These are phyloP conservation scores for Tinea trinotella DNA, from an alignment of 2,888 invertebrate genomes.

Conservation along the genomic window DNA sequence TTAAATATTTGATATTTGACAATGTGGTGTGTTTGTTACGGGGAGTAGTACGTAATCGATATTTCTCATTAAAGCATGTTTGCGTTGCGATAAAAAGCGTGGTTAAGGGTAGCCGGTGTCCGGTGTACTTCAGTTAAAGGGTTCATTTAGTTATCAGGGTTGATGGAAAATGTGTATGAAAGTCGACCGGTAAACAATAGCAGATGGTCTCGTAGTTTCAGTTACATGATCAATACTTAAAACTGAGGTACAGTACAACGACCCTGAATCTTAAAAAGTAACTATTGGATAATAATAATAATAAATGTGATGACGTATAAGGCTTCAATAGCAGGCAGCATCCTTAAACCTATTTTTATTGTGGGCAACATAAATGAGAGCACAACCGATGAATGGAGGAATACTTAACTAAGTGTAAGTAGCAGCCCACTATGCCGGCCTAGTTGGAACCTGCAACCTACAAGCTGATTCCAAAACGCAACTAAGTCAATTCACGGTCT, in stretches of 20 bases:
- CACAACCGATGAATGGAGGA: no score
- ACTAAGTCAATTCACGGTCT: no score
- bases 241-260: neutral
- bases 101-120: constrained; percentile 54
- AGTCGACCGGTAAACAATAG: constrained; percentile 39
- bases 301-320: no score
- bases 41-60: constrained; percentile 69
- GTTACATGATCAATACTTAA: constrained; percentile 66
- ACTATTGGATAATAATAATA: no score
- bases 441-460: no score
- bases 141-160: constrained; percentile 40
- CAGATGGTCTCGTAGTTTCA: constrained; percentile 57
- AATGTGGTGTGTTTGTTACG: constrained; percentile 55
- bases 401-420: no score
- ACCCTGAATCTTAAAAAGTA: no score
- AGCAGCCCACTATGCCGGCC: no score
- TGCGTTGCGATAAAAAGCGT: constrained; percentile 58
- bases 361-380: no score
- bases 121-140: constrained; percentile 36
- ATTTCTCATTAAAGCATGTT: constrained; percentile 66
- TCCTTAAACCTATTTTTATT: no score
- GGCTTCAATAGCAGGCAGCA: no score
- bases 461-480: no score
- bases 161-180: neutral
- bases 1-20: constrained; percentile 47